Base-by-base conservation (phyloP, 2,888 invertebrate species). In the Amphipyra tragopoginis region DNA sequence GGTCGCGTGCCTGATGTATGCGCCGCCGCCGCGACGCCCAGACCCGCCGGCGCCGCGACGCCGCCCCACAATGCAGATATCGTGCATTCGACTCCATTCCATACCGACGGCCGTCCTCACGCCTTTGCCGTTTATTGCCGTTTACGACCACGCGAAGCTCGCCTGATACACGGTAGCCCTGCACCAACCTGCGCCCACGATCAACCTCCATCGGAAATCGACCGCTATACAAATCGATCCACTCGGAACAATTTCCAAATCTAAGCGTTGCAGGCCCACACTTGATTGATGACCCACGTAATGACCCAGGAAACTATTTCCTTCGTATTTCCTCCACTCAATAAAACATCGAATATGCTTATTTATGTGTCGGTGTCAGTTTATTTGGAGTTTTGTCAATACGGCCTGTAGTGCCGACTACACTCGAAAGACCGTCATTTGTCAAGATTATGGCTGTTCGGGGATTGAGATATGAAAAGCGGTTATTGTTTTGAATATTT, bases 281-380 rank as follows among this genome's bases (percentile, higher is more conserved):
- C 87, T 90, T 93, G 94, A 94, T 94, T 93, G 94, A 94, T 94
- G 93, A 84, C 85, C 82, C 80, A 85, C 87, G 90, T 94, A 93
- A 93, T 94, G 93, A 94, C 88, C 86, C 92, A 90, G 88, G 90
- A 91, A 93, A 93, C 93, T 93, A 93, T 93, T 94, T 94, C 93
- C 94, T 92, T 86, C 89, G 89, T 90, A 92, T 94, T 94, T 94
- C 94, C 94, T 92, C 86, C 85, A 93, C 92, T 93, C 92, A 92
- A 94, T 93, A 93, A 93, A 93, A 93, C 93, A 91, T 93, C 90
- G 87, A 93, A 93, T 92, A 92, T 93, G 92, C 92, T 91, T 93
- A 93, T 93, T 92, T 93, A 93, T 92, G 86, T 90, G 89, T 87
- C 89, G 86, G 87, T 87, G 88, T 89, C 91, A 88, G 86, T 93